Base-by-base conservation (phyloP, 2,888 invertebrate genomes). In the Argyresthia albistria region DNA sequence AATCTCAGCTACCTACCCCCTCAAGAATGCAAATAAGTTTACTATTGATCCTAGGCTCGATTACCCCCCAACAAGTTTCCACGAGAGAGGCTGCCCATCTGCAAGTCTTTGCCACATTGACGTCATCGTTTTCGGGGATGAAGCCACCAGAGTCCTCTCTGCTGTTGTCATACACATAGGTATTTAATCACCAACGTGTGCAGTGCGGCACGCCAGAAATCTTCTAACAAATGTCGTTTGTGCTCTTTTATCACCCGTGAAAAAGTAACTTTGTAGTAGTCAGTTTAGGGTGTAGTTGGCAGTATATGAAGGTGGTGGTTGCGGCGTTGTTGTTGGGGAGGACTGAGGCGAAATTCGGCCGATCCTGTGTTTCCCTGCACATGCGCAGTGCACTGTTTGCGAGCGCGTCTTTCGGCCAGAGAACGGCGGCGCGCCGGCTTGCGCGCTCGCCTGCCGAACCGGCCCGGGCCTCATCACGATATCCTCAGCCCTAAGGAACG, bases 151-250 rank as follows among this genome's bases (percentile, higher is more conserved):
- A 25, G 69, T 67, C 70, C 64, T 66, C 70, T 50, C 51, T 50
- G 72, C 76, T 80, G 83, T 83, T 84, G 82, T 86, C 80, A 83
- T 83, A 83, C 80, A 83, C 80, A 51, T 43, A 51, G 51, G 80
- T 83, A 84, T 84, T 83, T 83, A 83, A 84, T 84, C 82, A 84
- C 77, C 72, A 74, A 73, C 83, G 83, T 87, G 82, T 86, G 87
- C 86, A 87, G 86, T 87, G 86, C 86, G 86, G 83, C 75, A 90
- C 86, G 70, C 88, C 80, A 66, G 83, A 74, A 57, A 73, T 67
- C 71, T 68, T 54, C 45, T 37, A 48, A 53, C n/a, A 57, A 65
- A 65, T 46, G 59, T 52, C 55, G 35, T 46, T 16, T 25, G 11
- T n/a, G 8, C 37, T 16, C 35, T 12, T 25, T 14, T 15, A 14